Base-by-base conservation (phyloP, 2,113 vertebrate species). In the Thamnophis sirtalis region DNA sequence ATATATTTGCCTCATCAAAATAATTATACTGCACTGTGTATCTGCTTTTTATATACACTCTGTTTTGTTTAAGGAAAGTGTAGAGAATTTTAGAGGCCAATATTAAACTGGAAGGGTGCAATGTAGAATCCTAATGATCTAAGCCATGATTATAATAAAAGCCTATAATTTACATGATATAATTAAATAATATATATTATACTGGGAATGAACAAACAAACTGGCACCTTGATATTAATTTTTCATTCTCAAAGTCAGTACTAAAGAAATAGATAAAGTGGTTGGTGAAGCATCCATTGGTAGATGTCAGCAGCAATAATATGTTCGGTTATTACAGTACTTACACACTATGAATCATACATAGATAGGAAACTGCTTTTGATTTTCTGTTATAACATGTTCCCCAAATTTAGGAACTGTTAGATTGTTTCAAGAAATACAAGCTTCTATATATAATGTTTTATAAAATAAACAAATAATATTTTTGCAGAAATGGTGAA, bases 391-490 rank as follows among this genome's bases (percentile, higher is more conserved):
- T 9, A 50, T 73, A 93, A 91, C 7, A 53, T 6, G 92, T 89
- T 22, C 38, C 21, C 50, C 17, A 84, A 24, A 15, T 55, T 93
- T 51, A 93, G 51, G 85, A 93, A 28, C 49, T 84, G 73, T 9
- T 73, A 54, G 90, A 92, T 50, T 93, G 87, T n/a, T 95, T 26
- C 55, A 91, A 48, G 19, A 33, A 38, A 87, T 80, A 22, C 17
- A 7, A 2, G 0, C 19, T 88, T 10, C 2, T 38, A n/a, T 92
- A 73, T 94, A 92, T 0, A 93, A 56, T 89, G 86, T 33, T 63
- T 80, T 53, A n/a, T 90, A 92, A 93, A 95, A 90, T 1, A 93
- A 68, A 68, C 4, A 68, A n/a, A 68, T 38, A 94, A 22, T 84
- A 38, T 9, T 33, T 91, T 93, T 54, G 0, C 89, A 60, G n/a